Evolutionary conservation across 1,140 invertebrate genomes (phyloP), one percentile per base, ranked within the genome.

Genomic region (Heliothis virescens): DNA sequence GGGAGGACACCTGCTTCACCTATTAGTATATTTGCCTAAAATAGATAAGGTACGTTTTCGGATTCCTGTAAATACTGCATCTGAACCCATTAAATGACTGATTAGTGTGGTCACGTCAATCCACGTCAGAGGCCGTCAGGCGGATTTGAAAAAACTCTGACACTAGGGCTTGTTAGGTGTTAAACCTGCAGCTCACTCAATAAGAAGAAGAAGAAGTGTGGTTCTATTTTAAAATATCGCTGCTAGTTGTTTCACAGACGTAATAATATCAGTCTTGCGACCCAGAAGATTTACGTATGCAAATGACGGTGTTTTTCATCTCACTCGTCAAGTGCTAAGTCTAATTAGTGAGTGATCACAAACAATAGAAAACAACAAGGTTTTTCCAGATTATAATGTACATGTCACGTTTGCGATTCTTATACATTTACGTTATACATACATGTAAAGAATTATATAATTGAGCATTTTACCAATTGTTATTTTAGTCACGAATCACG

Each of bases 281-380:
- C 21, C 57, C 29, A 60, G 57, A 60, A 13, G 57, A 18, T 57
- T 21, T n/a, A 52, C 18, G 16, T 29, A 71, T 52, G 67, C 48
- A 71, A 71, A 29, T 53, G 18, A 71, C 48, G 21, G 47, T 50
- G 2, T 50, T 26, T 21, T 52, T 18, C 67, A 52, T 71, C 67
- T 71, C 52, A 41, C 13, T 71, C 10, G 63, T 34, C 3, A 71
- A 63, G 62, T 41, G n/a, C 15, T 52, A 34, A 62, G 13, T 13
- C 11, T 67, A 67, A 71, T 71, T 71, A 71, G 13, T 21, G 18
- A 15, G 48, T 29, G 48, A 71, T 71, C 48, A 29, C 18, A 52
- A 71, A 71, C 67, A 71, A 71, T 71, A 52, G 67, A 71, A 53
- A 71, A 71, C 48, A 2, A 15, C 21, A 52, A 21, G 67, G 67